Percentiles rank a stretch among this genome's conserved stretches.
phyloP scores from a whole-genome alignment of 2,113 vertebrate species.

The Pygoscelis adeliae region DNA sequence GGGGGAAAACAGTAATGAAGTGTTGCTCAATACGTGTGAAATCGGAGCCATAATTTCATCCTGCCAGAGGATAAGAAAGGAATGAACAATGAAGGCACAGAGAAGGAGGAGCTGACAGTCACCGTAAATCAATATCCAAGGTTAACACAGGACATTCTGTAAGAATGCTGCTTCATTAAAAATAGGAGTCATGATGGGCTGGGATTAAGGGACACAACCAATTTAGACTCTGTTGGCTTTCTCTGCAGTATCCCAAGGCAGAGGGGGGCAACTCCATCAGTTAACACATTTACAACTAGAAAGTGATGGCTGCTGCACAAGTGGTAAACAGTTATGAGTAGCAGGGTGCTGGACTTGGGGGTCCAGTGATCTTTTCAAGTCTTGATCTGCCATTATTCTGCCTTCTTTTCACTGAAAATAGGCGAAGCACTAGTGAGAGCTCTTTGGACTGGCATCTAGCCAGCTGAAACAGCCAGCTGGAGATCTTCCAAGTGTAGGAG shows the following conservation, averaged over 20 bases:
- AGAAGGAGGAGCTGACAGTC: slow-evolving; percentile 12
- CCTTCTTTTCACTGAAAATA: not conserved
- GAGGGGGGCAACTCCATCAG: not conserved
- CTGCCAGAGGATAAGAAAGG: slow-evolving; percentile 48
- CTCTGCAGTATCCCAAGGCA: not conserved
- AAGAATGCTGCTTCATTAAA: not conserved
- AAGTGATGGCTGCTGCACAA: not conserved
- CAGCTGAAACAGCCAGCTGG: slow-evolving; percentile 24
- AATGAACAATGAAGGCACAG: slow-evolving; percentile 35
- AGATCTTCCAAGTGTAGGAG: slow-evolving; percentile 45
- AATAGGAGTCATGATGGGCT: not conserved
- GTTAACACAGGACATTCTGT: slow-evolving; percentile 25
- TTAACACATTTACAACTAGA: not conserved
- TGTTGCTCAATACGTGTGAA: slow-evolving; percentile 33
- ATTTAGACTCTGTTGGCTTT: not conserved
- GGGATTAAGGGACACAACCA: not conserved
- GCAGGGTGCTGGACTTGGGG: not conserved
- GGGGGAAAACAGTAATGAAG: slow-evolving; percentile 3
- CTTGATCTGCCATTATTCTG: not conserved
- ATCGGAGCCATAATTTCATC: slow-evolving; percentile 40
- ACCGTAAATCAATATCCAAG: slow-evolving; percentile 12
- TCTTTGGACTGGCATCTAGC: not conserved
- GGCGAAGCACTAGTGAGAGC: not conserved
- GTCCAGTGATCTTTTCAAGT: not conserved
- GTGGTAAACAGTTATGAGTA: not conserved